Evolutionary conservation across 1,140 invertebrate species (phyloP), one percentile per base, ranked within the genome.

Genomic region (Neodiprion pinetum): DNA sequence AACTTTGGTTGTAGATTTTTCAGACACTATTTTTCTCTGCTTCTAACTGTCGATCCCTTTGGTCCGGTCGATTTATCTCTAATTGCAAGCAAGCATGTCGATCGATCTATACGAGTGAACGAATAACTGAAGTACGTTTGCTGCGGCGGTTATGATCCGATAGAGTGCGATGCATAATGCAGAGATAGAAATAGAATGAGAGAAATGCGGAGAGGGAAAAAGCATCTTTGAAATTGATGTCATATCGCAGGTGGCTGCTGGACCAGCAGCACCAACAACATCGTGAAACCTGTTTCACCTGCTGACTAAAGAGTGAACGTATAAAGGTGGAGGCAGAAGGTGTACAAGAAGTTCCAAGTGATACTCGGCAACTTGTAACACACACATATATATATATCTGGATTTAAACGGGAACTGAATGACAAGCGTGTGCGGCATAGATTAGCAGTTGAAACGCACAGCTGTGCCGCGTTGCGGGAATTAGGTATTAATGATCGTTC

Each of bases 241-340:
- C 53, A 61, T 61, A 61, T 61, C 53, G 53, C 53, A 61, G 53
- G 53, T 61, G 53, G 11, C n/a, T 61, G 53, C 5, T 40, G 28
- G 28, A 40, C 28, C 2, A 40, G 2, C 28, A 40, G 28, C 28
- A 40, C 2, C 28, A 40, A 40, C 28, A 40, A 40, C 28, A 61
- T 61, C 53, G 11, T 61, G 53, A 61, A 61, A 61, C 53, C 53
- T 14, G 53, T 61, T 61, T 61, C 53, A 61, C 53, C 53, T 61
- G 53, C 11, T 17, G 53, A 9, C n/a, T 10, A 4, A 17, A 61
- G 53, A 61, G 11, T 40, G 28, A 1, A 5, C 1, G 28, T 40
- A 40, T 2, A 40, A 5, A 40, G 5, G 28, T 3, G 28, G 5
- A 40, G 28, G 28, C 28, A 40, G 28, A 40, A 40, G 28, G 28